A percentile compares a stretch with the other conserved stretches of the same genome.
These are phyloP conservation scores for Cerceris rybyensis DNA, from an alignment of 2,888 invertebrate species.

Conservation along the genomic window DNA sequence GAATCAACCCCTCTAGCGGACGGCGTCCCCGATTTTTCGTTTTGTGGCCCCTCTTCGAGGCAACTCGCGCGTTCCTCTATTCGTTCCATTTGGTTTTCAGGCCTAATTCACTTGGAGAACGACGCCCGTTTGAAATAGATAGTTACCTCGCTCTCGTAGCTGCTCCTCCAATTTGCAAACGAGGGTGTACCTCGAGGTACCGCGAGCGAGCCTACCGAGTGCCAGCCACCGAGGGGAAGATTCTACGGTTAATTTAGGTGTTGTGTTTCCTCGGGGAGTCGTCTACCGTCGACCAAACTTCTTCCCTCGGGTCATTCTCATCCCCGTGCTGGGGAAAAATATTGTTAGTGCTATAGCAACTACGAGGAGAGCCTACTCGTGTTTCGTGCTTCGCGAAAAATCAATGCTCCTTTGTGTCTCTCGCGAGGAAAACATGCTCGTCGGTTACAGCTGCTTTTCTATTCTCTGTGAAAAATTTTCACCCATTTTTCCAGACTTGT, in stretches of 20 bases:
- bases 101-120: slow-evolving; percentile 21
- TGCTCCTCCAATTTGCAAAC: slow-evolving; percentile 66
- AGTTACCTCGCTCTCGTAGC: slow-evolving; percentile 9
- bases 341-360: not conserved
- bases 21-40: slow-evolving; percentile 22
- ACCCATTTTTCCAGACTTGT: no score
- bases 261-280: slow-evolving; percentile 71
- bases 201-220: slow-evolving; percentile 20
- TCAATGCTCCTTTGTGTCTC: slow-evolving; percentile 13
- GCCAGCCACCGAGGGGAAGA: slow-evolving; percentile 35
- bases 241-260: slow-evolving; percentile 73
- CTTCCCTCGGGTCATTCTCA: slow-evolving; percentile 51
- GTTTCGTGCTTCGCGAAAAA: slow-evolving; percentile 7
- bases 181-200: slow-evolving; percentile 43
- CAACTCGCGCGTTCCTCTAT: slow-evolving; percentile 15
- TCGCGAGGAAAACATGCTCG: not conserved
- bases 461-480: not conserved
- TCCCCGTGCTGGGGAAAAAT: slow-evolving; percentile 31
- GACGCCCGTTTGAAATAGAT: slow-evolving; percentile 23
- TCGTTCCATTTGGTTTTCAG: slow-evolving; percentile 17
- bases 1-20: slow-evolving; percentile 1
- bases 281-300: slow-evolving; percentile 46
- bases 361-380: slow-evolving; percentile 6
- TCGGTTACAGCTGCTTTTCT: not conserved
- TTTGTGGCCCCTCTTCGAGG: slow-evolving; percentile 5